A percentile compares a stretch with the other conserved stretches of the same genome.
Conservation (phyloP, 2,113 vertebrate species). For the Microtus oregoni region DNA sequence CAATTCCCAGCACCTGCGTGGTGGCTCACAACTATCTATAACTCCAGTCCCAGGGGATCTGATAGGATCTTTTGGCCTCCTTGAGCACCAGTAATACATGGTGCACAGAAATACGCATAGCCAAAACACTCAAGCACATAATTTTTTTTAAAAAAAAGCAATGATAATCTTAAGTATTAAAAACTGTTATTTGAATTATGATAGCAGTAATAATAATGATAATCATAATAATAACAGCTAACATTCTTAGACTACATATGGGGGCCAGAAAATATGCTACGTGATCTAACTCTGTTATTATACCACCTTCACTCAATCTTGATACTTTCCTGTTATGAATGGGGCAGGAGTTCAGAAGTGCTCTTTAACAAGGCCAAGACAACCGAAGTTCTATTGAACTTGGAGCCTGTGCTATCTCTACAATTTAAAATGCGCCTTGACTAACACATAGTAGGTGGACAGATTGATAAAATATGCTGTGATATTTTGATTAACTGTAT, state of each 20-base stretch:
- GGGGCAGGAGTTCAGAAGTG: neutral
- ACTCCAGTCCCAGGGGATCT: neutral
- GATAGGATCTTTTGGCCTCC: neutral
- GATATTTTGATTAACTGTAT: neutral
- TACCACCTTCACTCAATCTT: neutral
- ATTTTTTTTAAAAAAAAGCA: neutral
- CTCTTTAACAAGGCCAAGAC: neutral
- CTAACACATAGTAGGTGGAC: neutral
- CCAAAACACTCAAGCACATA: neutral
- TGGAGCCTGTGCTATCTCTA: neutral
- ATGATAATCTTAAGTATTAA: neutral
- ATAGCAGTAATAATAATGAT: neutral
- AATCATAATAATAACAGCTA: neutral
- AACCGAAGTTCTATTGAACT: neutral
- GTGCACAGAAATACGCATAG: neutral
- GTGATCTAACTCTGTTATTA: neutral
- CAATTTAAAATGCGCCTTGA: neutral
- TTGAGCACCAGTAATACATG: neutral
- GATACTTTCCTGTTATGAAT: neutral
- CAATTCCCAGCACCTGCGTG: neutral
- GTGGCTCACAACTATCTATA: neutral
- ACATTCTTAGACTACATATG: neutral
- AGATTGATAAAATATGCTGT: neutral
- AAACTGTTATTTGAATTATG: slow-evolving; percentile 6
- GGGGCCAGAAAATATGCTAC: neutral